Evolutionary conservation across 2,888 invertebrate genomes (phyloP).

Genomic region (Caenorhabditis sulstoni): DNA sequence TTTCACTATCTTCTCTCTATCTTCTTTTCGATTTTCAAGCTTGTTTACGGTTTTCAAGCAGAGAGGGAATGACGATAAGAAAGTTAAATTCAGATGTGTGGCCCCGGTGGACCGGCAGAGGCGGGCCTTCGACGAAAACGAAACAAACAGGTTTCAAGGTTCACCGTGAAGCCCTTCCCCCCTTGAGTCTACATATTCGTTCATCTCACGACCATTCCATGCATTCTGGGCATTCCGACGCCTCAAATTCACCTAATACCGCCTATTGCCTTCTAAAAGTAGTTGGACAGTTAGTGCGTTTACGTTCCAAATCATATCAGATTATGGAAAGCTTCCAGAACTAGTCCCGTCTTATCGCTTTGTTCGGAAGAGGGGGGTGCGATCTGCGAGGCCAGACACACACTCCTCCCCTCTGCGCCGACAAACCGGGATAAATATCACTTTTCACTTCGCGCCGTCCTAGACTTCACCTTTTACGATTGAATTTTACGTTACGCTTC

Average conservation of each 20-base stretch:
- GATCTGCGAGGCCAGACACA: slow-evolving; percentile 38
- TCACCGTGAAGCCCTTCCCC: slow-evolving; percentile 44
- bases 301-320: slow-evolving; percentile 34
- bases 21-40: slow-evolving; percentile 24
- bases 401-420: too few species aligned
- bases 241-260: too few species aligned
- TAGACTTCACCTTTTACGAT: slow-evolving; percentile 48
- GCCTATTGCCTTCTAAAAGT: neutral
- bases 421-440: slow-evolving; percentile 52
- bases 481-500: slow-evolving; percentile 21
- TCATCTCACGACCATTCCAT: slow-evolving; percentile 5
- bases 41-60: slow-evolving; percentile 37
- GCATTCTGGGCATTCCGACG: neutral
- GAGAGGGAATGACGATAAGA: slow-evolving; percentile 10
- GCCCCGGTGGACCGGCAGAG: slow-evolving; percentile 23
- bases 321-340: slow-evolving; percentile 25
- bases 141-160: slow-evolving; percentile 54
- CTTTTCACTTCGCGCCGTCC: slow-evolving; percentile 41
- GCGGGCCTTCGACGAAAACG: slow-evolving; percentile 3
- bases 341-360: slow-evolving; percentile 43
- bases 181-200: slow-evolving; percentile 17
- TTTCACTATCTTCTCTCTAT: slow-evolving; percentile 16
- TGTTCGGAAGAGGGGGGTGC: slow-evolving; percentile 16
- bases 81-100: slow-evolving; percentile 40
- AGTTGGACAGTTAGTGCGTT: slow-evolving; percentile 1